Evolutionary conservation across 2,113 vertebrate genomes (phyloP), one percentile per base, ranked within the genome.

Genomic region (Ptyas mucosa): DNA sequence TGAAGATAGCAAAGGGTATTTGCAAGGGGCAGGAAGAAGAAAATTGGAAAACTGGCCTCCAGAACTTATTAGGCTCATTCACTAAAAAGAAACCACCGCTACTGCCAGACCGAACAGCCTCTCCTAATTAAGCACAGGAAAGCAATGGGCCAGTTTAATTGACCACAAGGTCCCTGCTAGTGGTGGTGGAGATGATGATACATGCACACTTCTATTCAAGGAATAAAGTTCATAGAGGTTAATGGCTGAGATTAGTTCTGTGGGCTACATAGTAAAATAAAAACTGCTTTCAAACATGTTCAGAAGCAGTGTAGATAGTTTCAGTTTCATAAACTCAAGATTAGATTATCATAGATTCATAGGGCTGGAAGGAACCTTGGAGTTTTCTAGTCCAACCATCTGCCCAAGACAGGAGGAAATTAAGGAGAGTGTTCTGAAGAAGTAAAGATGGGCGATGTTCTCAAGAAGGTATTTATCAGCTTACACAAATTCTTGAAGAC

Each of bases 71-170:
- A 95, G 94, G 89, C 93, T 91, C 93, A 94, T 96, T 96, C 95
- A 95, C 94, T 96, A 95, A 95, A 96, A 96, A 96, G 94, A 96
- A 97, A 97, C 96, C 94, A 94, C 26, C 95, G 91, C 94, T 95
- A 91, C 93, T 96, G 96, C 95, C 95, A 97, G 96, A 96, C 95
- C 85, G 94, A 95, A 93, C 88, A 94, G 88, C 89, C 92, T 95
- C 94, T 97, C 93, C 96, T 97, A 94, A 97, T 97, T 97, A 97
- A 95, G 93, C 92, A 89, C 93, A 39, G 85, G 91, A 93, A 96
- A 96, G 95, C 95, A 95, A 89, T 91, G 94, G 95, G 90, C 92
- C 94, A 91, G 88, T 95, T 97, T 97, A 97, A 97, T 96, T 96
- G 96, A 96, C 94, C 96, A 91, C 95, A 96, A 94, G 89, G 88